phyloP scores from a whole-genome alignment of 2,797 vertebrate species.

The Pempheris klunzingeri region DNA sequence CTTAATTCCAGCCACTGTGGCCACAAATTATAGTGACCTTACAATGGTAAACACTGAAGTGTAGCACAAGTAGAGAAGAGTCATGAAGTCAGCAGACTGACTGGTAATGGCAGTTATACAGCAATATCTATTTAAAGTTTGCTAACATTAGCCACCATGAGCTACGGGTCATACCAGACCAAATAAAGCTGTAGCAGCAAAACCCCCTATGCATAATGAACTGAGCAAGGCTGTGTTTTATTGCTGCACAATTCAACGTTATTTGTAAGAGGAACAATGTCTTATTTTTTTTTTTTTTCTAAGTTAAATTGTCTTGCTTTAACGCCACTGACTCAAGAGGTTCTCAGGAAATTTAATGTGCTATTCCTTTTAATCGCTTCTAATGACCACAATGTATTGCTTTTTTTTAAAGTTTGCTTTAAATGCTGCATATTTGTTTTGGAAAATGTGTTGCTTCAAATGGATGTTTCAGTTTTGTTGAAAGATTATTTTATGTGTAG shows the following conservation, averaged over 20 bases:
- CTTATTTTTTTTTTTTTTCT: neutral
- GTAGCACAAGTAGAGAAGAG: constrained; percentile 1
- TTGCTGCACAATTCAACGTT: neutral
- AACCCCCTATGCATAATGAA: neutral
- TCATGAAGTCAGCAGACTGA: neutral
- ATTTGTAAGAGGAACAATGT: neutral
- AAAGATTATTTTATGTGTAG: neutral
- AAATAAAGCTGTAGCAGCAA: neutral
- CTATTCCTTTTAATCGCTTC: neutral
- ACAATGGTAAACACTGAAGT: neutral
- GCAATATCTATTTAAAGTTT: constrained; percentile 19
- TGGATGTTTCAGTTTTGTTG: neutral
- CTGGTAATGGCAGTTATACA: neutral
- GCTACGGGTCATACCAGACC: neutral
- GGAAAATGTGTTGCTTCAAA: neutral
- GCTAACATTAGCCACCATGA: constrained; percentile 15
- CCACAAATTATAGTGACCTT: neutral
- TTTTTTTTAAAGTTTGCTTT: too few species aligned
- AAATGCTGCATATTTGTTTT: neutral
- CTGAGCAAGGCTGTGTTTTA: neutral
- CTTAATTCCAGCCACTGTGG: neutral
- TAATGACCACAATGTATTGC: too few species aligned
- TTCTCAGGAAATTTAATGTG: neutral
- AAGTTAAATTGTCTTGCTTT: neutral
- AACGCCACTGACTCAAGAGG: neutral